Conservation (phyloP, 2,888 invertebrate genomes). For the Mimachlamys varia region DNA sequence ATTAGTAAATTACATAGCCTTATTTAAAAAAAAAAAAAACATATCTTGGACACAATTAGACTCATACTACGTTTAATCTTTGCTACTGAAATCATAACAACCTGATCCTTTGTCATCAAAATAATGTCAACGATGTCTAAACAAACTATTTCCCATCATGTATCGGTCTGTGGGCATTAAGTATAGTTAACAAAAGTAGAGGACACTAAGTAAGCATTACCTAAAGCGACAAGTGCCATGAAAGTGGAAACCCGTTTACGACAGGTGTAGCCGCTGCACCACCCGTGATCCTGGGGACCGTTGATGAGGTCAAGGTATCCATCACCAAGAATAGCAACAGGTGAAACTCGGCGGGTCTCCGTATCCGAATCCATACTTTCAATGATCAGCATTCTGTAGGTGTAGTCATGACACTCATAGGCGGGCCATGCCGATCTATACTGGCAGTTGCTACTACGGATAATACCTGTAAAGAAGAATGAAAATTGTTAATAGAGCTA, state of each 20-base stretch:
- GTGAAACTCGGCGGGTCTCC: conserved; percentile 76
- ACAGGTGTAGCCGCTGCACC: conserved; percentile 80
- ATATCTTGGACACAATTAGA: no score
- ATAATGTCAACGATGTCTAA: no score
- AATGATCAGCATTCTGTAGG: conserved; percentile 71
- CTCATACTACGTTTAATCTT: no score
- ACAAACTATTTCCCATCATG: no score
- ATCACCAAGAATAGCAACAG: conserved; percentile 69
- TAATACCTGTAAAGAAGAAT: conserved; percentile 64
- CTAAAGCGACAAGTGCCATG: conserved; percentile 69
- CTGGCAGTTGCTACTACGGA: conserved; percentile 60
- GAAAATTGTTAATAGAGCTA: neutral
- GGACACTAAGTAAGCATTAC: conserved; percentile 54
- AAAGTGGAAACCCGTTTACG: conserved; percentile 77
- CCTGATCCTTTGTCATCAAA: no score
- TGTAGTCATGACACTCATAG: conserved; percentile 67
- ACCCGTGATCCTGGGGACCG: conserved; percentile 80
- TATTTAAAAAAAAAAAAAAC: no score
- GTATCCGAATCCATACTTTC: conserved; percentile 78
- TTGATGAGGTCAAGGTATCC: conserved; percentile 78
- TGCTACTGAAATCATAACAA: no score
- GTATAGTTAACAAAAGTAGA: no score
- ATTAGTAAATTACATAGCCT: no score
- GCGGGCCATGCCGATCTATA: conserved; percentile 65
- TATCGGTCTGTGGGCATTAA: no score